Percentiles rank a stretch among this genome's conserved stretches.
Evolutionary conservation across 2,797 vertebrate species (phyloP).

Genomic region (Hyperoplus immaculatus): DNA sequence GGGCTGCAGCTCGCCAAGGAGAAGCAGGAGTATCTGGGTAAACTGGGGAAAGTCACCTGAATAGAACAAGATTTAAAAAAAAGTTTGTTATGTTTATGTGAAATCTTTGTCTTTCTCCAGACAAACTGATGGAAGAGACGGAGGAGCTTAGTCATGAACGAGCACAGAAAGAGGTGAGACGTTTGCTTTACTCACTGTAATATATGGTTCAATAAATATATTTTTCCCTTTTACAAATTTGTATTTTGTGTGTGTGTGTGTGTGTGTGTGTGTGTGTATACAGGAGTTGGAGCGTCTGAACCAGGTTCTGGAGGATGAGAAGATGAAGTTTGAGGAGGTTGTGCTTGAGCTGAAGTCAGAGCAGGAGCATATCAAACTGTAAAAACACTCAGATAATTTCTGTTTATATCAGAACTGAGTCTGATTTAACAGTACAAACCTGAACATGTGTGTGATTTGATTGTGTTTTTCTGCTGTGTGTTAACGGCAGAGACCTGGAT

Average conservation of each 20-base stretch:
- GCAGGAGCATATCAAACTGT: constrained; percentile 96
- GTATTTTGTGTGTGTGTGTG: not conserved
- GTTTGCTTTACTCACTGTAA: too few relatives aligned
- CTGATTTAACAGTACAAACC: accelerated
- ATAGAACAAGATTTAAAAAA: too few relatives aligned
- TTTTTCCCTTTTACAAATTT: too few relatives aligned
- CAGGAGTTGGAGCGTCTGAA: constrained; percentile 96
- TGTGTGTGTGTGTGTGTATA: constrained; percentile 11
- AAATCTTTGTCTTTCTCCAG: constrained; percentile 78
- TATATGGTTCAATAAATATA: not conserved
- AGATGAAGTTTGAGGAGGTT: constrained; percentile 95
- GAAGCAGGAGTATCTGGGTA: constrained; percentile 97
- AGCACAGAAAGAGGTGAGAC: constrained; percentile 92
- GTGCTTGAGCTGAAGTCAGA: constrained; percentile 92
- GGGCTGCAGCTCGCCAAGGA: constrained; percentile 97
- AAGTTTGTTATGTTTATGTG: too few relatives aligned
- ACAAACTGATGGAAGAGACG: constrained; percentile 98
- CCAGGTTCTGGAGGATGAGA: constrained; percentile 95
- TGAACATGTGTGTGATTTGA: not conserved
- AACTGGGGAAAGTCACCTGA: not conserved
- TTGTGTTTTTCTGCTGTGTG: not conserved
- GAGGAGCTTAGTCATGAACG: constrained; percentile 95
- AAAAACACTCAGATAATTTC: not conserved
- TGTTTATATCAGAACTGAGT: accelerated
- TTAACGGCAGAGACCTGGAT: constrained; percentile 90